Evolutionary conservation across 2,113 vertebrate genomes (phyloP), one percentile per base, ranked within the genome.

Genomic region (Rhadina sibilatrix): DNA sequence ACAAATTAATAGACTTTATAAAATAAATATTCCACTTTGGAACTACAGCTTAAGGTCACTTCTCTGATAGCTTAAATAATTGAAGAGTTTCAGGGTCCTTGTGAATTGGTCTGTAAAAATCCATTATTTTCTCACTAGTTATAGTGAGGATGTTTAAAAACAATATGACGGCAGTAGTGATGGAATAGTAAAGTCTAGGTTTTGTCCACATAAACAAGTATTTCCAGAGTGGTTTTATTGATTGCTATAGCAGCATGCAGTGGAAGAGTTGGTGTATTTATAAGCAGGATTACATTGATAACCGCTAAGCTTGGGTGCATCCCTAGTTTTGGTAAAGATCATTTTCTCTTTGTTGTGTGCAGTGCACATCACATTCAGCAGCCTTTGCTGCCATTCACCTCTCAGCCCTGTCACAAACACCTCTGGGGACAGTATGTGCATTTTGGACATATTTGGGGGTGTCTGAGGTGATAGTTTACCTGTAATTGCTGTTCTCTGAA

Each of bases 41-140:
- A n/a, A 91, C 30, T 70, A 42, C 40, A 76, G 13, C 30, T 80
- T 93, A 80, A 88, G 35, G 82, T 65, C 61, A 87, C 9, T 71
- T 83, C 35, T 90, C 56, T 72, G 40, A 30, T 18, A 70, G 25
- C 37, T 38, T 88, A 93, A 83, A 91, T 93, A 85, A 95, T 75
- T 77, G 30, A 94, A 72, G 49, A 75, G 63, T 87, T 95, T 92
- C 52, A 63, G 35, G 7, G 16, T 92, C n/a, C 66, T 35, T 92
- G 78, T 94, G 65, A 89, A 78, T n/a, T 83, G 33, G 14, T 89
- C 80, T 87, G 42, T 87, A 91, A 91, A 94, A 89, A 91, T 38
- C 6, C 30, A 46, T 89, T 96, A 10, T 89, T 57, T 92, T 82
- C n/a, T 77, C 81, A 28, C 31, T 33, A 44, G 56, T 54, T 94